These are phyloP conservation scores for Arenicola marina DNA, from an alignment of 2,888 invertebrate genomes.

Conservation along the genomic window DNA sequence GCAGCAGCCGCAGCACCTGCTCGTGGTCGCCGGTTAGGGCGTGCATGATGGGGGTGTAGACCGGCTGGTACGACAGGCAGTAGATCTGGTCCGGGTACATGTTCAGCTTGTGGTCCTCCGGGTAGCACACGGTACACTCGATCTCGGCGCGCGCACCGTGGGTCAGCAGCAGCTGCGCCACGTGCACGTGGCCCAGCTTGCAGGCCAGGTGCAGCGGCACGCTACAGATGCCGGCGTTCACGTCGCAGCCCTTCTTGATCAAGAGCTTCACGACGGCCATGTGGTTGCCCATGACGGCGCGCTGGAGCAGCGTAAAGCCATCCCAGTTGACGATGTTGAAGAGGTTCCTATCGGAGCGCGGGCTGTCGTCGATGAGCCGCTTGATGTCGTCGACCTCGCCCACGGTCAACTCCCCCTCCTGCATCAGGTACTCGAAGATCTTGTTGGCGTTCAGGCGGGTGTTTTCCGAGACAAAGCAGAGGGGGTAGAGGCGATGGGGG, in stretches of 20 bases:
- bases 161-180: slow-evolving; percentile 72
- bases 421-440: slow-evolving; percentile 29
- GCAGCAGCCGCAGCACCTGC: slow-evolving; percentile 42
- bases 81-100: slow-evolving; percentile 43
- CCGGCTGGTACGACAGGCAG: slow-evolving; percentile 46
- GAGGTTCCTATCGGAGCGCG: slow-evolving; percentile 28
- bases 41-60: slow-evolving; percentile 53
- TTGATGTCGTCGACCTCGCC: slow-evolving; percentile 34
- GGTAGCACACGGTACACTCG: slow-evolving; percentile 77
- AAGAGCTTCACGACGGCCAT: slow-evolving; percentile 68
- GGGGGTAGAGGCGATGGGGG: slow-evolving; percentile 31
- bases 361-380: slow-evolving; percentile 30
- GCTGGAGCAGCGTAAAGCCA: slow-evolving; percentile 75
- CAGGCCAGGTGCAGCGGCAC: slow-evolving; percentile 77
- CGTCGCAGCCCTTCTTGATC: slow-evolving; percentile 66
- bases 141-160: slow-evolving; percentile 75
- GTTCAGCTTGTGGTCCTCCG: slow-evolving; percentile 68
- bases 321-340: slow-evolving; percentile 48
- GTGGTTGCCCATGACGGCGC: slow-evolving; percentile 74
- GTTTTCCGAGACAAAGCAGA: slow-evolving; percentile 34
- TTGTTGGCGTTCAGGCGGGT: slow-evolving; percentile 30
- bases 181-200: slow-evolving; percentile 72
- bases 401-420: slow-evolving; percentile 22
- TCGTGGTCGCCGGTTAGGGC: slow-evolving; percentile 52
- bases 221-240: slow-evolving; percentile 74